phyloP scores from a whole-genome alignment of 2,888 invertebrate species.

The Luperina testacea region DNA sequence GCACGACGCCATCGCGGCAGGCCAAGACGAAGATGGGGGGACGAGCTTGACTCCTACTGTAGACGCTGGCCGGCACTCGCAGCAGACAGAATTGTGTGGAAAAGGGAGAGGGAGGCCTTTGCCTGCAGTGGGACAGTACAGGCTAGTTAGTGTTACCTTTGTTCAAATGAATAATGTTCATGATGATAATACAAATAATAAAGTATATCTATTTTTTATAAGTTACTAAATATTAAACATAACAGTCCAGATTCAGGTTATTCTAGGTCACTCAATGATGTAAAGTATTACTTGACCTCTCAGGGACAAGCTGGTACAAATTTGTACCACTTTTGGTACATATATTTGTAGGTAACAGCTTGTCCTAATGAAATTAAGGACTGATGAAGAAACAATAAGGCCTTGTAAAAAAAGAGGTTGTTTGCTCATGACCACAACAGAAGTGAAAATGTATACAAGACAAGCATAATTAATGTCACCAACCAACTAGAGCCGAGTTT shows the following conservation, averaged over 20 bases:
- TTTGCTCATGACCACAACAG: neutral
- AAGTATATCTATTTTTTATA: slow-evolving; percentile 22
- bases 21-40: too few relatives aligned
- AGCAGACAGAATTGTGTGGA: too few relatives aligned
- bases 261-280: neutral
- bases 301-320: too few relatives aligned
- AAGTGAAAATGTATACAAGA: neutral
- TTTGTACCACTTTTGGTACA: neutral
- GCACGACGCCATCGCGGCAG: too few relatives aligned
- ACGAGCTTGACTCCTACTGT: too few relatives aligned
- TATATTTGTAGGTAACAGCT: too few relatives aligned
- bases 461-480: neutral
- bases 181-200: slow-evolving; percentile 26
- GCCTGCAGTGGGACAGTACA: too few relatives aligned
- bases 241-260: neutral
- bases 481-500: neutral
- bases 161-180: slow-evolving; percentile 19
- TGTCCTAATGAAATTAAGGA: neutral
- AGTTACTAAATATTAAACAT: neutral
- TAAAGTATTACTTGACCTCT: neutral
- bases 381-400: neutral
- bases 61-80: too few relatives aligned
- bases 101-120: too few relatives aligned
- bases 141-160: slow-evolving; percentile 1
- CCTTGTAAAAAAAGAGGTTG: neutral